Base-by-base conservation (phyloP, 2,888 invertebrate genomes). In the Drosophila lutescens region DNA sequence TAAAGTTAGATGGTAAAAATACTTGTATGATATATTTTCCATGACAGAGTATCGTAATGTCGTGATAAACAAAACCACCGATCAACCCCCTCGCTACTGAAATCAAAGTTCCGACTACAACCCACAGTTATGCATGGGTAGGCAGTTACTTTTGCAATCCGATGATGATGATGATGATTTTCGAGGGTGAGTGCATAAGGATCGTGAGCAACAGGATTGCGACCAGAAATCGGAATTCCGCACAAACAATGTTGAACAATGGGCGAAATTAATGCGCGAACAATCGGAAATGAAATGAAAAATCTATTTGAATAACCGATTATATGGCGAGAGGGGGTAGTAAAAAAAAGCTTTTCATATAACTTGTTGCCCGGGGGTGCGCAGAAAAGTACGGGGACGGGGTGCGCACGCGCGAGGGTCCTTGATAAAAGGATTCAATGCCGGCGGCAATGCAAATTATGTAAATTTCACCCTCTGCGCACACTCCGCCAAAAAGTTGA, bases 251-350 rank as follows among this genome's bases (percentile, higher is more conserved):
- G 54, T 49, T 7, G 20, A 36, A 74, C 71, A 77, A 70, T 74
- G 62, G 40, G 66, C 58, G 32, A 77, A 80, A 63, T 79, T 78
- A 82, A 81, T 81, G 56, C 70, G 70, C 50, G 53, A 63, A 78
- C 84, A 80, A 84, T 83, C 63, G 78, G 30, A 65, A 73, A 60
- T 63, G 76, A 69, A 81, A 75, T 74, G 20, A 74, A 79, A 82
- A 84, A 79, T 80, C 79, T 85, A 85, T 85, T 85, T 85, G 86
- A 82, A 79, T 82, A 76, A 84, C 79, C 73, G 85, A 85, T 85
- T 85, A 85, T 50, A 49, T 51, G 20, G 23, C n/a, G 4, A 32
- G 4, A 32, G 30, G 34, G 17, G 32, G 32, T 43, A 8, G 10
- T 10, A 38, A 30, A 60, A 53, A 63, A 63, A 55, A 63, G 74